phyloP scores from a whole-genome alignment of 2,888 invertebrate genomes.

The Loripinus fragilis region DNA sequence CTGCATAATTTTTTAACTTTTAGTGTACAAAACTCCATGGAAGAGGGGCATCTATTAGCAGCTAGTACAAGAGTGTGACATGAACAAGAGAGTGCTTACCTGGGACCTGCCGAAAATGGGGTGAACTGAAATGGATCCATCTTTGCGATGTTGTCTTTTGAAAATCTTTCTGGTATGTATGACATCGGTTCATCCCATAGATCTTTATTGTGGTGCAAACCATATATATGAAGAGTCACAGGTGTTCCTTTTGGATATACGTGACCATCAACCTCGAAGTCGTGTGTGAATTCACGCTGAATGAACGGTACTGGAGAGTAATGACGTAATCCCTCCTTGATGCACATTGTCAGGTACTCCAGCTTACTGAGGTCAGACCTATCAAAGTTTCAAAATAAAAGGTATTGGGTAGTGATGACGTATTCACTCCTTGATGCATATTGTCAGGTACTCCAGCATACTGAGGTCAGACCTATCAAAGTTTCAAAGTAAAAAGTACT shows the following conservation, averaged over 20 bases:
- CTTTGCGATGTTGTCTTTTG: slow-evolving; percentile 62
- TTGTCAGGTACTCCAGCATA: too few relatives aligned
- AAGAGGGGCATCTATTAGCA: too few relatives aligned
- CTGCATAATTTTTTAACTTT: too few relatives aligned
- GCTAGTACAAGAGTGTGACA: too few relatives aligned
- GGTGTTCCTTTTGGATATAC: slow-evolving; percentile 64
- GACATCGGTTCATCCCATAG: slow-evolving; percentile 69
- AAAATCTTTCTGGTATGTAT: slow-evolving; percentile 72
- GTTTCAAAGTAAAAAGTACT: too few relatives aligned
- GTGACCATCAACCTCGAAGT: slow-evolving; percentile 69
- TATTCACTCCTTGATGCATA: too few relatives aligned
- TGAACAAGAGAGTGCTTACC: too few relatives aligned
- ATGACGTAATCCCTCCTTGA: slow-evolving; percentile 75
- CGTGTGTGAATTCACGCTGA: slow-evolving; percentile 60
- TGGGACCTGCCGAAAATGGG: slow-evolving; percentile 78
- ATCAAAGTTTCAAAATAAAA: not conserved
- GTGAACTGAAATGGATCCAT: slow-evolving; percentile 69
- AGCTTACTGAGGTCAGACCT: slow-evolving; percentile 76
- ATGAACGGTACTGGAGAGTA: slow-evolving; percentile 74
- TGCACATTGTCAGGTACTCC: slow-evolving; percentile 69
- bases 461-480: too few relatives aligned
- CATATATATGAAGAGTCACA: slow-evolving; percentile 61
- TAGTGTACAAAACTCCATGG: too few relatives aligned
- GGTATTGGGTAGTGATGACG: too few relatives aligned
- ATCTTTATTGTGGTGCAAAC: slow-evolving; percentile 70